These are phyloP conservation scores for Glossosoma conforme DNA, from an alignment of 1,140 invertebrate genomes.

Conservation along the genomic window DNA sequence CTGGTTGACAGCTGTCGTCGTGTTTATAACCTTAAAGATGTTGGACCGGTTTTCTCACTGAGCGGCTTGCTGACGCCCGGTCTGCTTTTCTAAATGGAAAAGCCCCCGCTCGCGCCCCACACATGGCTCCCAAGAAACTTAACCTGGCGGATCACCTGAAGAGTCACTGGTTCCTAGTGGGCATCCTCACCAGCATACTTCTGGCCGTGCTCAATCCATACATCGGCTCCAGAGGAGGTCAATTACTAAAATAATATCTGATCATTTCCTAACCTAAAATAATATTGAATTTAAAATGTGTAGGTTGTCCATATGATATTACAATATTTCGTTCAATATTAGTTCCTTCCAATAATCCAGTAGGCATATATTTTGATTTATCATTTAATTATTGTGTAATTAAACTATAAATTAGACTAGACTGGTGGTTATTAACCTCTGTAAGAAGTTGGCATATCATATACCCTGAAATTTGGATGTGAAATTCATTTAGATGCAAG, in stretches of 20 bases:
- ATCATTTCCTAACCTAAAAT: neutral
- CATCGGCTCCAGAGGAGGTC: slow-evolving; percentile 45
- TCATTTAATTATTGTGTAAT: neutral
- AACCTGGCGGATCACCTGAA: slow-evolving; percentile 30
- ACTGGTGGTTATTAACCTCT: too few species aligned
- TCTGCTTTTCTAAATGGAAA: too few species aligned
- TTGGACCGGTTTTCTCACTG: too few species aligned
- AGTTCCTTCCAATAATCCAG: neutral
- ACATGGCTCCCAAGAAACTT: slow-evolving; percentile 19
- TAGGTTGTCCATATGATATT: neutral
- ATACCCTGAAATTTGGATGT: too few species aligned
- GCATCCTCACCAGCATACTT: slow-evolving; percentile 43
- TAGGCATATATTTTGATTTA: neutral
- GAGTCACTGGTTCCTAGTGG: slow-evolving; percentile 43
- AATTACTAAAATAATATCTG: slow-evolving; percentile 10
- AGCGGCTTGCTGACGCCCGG: too few species aligned
- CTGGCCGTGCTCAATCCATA: slow-evolving; percentile 43
- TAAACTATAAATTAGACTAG: neutral
- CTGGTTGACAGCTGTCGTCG: too few species aligned
- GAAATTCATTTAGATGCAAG: too few species aligned
- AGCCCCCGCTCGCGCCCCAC: too few species aligned
- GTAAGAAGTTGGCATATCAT: too few species aligned
- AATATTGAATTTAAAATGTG: neutral
- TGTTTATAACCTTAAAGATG: too few species aligned
- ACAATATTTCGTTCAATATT: neutral